phyloP scores from a whole-genome alignment of 2,888 invertebrate species.

The Eupithecia exiguata region DNA sequence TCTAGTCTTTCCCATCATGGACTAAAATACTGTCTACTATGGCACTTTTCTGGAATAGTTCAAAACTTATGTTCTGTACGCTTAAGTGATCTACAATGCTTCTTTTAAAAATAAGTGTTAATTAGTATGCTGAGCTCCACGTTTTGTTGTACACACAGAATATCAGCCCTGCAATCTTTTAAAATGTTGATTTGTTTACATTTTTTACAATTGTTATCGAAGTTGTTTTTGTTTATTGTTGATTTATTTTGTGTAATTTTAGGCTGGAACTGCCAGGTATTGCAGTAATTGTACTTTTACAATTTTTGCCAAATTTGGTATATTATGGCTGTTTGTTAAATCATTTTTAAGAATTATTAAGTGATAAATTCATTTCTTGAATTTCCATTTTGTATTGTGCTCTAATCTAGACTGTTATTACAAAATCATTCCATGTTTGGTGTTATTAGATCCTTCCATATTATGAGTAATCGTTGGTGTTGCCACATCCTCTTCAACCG shows the following conservation, averaged over 20 bases:
- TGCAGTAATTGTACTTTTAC: background rate
- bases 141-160: conserved; percentile 14
- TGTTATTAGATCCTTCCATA: conserved; percentile 12
- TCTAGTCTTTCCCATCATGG: background rate
- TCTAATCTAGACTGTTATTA: background rate
- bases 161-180: conserved; percentile 9
- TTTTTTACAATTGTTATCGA: conserved; percentile 20
- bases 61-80: conserved; percentile 2
- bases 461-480: conserved; percentile 12
- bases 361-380: background rate
- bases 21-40: background rate
- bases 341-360: background rate
- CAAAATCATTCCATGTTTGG: background rate
- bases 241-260: conserved; percentile 7
- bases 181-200: conserved; percentile 7
- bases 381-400: background rate
- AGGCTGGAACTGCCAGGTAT: background rate
- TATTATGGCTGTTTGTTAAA: background rate
- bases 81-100: conserved; percentile 18
- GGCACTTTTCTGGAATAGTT: conserved; percentile 15
- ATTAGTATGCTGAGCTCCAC: background rate
- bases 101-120: conserved; percentile 25
- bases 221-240: conserved; percentile 7
- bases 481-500: background rate
- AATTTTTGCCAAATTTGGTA: background rate